Conservation (phyloP, 1,140 invertebrate species). For the Rhyacophila brunnea region DNA sequence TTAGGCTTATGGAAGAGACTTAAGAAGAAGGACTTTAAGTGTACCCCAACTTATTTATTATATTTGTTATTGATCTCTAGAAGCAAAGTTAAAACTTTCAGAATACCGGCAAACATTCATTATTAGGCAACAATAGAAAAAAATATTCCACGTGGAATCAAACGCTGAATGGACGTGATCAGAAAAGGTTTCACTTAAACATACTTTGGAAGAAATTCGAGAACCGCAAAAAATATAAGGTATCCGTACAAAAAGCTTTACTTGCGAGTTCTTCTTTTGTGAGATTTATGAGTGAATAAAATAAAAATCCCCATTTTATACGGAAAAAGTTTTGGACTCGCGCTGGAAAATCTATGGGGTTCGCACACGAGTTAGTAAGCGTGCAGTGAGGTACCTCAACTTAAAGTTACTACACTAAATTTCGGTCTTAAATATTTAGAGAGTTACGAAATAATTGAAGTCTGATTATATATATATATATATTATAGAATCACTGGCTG, state of each 20-base stretch:
- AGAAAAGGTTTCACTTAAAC: slow-evolving; percentile 36
- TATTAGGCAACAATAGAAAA: slow-evolving; percentile 19
- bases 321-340: slow-evolving; percentile 29
- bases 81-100: slow-evolving; percentile 9
- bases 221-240: slow-evolving; percentile 35
- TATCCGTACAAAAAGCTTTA: slow-evolving; percentile 34
- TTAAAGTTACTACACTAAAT: neutral
- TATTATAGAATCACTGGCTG: too few relatives aligned
- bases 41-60: too few relatives aligned
- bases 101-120: slow-evolving; percentile 23
- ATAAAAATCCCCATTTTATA: slow-evolving; percentile 33
- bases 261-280: slow-evolving; percentile 33
- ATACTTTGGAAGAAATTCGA: slow-evolving; percentile 35
- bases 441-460: neutral
- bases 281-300: slow-evolving; percentile 36
- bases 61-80: slow-evolving; percentile 12
- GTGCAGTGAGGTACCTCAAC: too few relatives aligned
- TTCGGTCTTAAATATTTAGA: too few relatives aligned
- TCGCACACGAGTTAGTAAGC: neutral
- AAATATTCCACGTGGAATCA: slow-evolving; percentile 30
- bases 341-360: slow-evolving; percentile 15
- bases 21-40: too few relatives aligned
- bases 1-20: too few relatives aligned
- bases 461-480: too few relatives aligned
- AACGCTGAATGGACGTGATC: slow-evolving; percentile 35